Conservation (phyloP, 2,797 vertebrate genomes). For the Tiaroga cobitis region DNA sequence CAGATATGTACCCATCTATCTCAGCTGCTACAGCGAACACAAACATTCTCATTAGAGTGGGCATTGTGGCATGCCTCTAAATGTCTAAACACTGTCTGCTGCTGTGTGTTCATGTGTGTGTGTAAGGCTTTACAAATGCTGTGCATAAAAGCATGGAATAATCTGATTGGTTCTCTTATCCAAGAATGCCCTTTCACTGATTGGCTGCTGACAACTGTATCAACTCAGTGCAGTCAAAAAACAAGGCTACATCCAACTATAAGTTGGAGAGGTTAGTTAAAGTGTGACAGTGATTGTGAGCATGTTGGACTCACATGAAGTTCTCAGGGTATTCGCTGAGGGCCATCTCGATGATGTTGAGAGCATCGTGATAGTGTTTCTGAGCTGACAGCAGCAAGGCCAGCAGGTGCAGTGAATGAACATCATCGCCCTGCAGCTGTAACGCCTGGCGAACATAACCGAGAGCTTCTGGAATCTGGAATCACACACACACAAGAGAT, state of each 20-base stretch:
- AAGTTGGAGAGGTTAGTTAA: background rate
- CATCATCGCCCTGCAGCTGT: constrained; percentile 95
- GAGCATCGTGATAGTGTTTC: constrained; percentile 95
- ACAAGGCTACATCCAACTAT: background rate
- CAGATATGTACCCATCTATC: constrained; percentile 43
- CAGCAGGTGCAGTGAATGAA: constrained; percentile 95
- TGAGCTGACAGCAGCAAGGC: constrained; percentile 94
- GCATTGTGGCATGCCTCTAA: constrained; percentile 24
- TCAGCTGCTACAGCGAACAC: constrained; percentile 28
- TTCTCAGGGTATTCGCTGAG: constrained; percentile 98
- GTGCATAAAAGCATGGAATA: background rate
- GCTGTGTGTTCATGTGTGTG: constrained; percentile 26
- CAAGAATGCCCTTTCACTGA: background rate
- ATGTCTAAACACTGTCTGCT: constrained; percentile 29
- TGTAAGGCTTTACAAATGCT: constrained; percentile 7
- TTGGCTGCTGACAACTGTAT: constrained; percentile 20
- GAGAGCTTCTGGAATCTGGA: constrained; percentile 96
- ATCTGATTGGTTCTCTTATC: background rate
- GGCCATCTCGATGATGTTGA: constrained; percentile 99
- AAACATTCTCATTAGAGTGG: constrained; percentile 45
- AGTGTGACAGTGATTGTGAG: constrained; percentile 4
- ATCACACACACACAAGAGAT: constrained; percentile 48
- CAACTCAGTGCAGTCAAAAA: background rate
- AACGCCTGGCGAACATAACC: constrained; percentile 95
- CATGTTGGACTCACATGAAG: constrained; percentile 85